Percentiles rank a stretch among this genome's conserved stretches.
Evolutionary conservation across 2,113 vertebrate genomes (phyloP).

Genomic region (Grammomys dolichurus): DNA sequence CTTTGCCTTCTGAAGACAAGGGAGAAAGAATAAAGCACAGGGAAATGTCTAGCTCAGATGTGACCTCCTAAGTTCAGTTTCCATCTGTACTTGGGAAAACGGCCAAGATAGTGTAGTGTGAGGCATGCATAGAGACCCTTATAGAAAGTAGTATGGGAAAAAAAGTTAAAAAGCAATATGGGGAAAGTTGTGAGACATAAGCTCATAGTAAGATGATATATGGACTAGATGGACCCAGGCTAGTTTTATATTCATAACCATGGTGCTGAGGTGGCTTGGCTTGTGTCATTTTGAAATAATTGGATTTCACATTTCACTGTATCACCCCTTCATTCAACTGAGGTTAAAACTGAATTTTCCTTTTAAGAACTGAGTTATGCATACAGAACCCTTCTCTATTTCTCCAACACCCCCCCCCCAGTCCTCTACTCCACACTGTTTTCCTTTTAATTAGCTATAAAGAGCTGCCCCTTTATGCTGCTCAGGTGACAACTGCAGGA

Average conservation of each 20-base stretch:
- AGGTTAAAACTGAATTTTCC: background rate
- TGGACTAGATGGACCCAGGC: background rate
- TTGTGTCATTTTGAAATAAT: background rate
- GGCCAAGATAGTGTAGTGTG: background rate
- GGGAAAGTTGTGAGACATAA: background rate
- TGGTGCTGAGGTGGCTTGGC: background rate
- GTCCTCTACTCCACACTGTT: background rate
- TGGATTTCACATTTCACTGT: background rate
- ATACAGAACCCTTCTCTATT: background rate
- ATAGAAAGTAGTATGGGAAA: background rate
- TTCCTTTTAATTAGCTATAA: conserved; percentile 22
- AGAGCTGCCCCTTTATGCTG: background rate
- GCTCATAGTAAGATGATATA: background rate
- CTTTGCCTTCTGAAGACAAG: background rate
- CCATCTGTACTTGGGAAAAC: background rate
- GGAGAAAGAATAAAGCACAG: background rate
- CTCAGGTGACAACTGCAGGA: background rate
- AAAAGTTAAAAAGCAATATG: background rate
- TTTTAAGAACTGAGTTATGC: background rate
- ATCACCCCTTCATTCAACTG: background rate
- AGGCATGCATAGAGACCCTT: background rate
- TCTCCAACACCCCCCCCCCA: background rate
- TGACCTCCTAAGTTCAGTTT: background rate
- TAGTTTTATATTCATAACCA: background rate
- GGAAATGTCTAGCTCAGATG: background rate